These are phyloP conservation scores for Amphipyra tragopoginis DNA, from an alignment of 2,888 invertebrate species.

Conservation along the genomic window DNA sequence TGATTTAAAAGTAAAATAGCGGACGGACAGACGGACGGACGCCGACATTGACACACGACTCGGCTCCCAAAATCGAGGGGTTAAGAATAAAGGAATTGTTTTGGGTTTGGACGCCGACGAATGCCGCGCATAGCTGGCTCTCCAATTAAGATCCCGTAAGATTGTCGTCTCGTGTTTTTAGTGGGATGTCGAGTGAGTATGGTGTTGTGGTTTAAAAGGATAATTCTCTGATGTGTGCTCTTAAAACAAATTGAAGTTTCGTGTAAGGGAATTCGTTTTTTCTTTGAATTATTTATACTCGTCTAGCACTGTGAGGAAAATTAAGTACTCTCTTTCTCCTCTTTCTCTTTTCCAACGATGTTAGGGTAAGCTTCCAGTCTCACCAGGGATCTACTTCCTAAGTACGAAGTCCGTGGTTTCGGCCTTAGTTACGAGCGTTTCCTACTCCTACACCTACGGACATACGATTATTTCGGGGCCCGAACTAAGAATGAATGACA, in stretches of 20 bases:
- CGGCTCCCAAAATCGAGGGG: conserved; percentile 31
- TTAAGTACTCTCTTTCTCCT: no score
- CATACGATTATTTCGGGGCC: no score
- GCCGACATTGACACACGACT: conserved; percentile 66
- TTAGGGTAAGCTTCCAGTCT: no score
- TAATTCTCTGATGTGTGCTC: not conserved
- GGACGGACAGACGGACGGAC: conserved; percentile 65
- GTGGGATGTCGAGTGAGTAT: conserved; percentile 23
- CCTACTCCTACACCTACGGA: no score
- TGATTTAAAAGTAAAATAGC: conserved; percentile 70
- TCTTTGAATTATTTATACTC: no score
- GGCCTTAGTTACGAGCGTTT: no score
- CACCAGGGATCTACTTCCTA: no score
- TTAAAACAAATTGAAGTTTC: not conserved
- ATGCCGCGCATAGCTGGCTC: conserved; percentile 78
- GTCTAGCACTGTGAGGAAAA: no score
- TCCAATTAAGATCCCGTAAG: conserved; percentile 87
- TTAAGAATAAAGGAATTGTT: conserved; percentile 61
- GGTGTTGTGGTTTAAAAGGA: not conserved
- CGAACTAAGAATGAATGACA: no score
- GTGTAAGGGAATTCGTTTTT: not conserved
- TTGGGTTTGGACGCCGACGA: conserved; percentile 52
- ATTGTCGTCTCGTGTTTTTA: conserved; percentile 79
- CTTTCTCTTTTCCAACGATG: no score
- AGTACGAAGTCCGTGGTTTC: no score